Percentiles rank a stretch among this genome's conserved stretches.
Evolutionary conservation across 1,140 invertebrate genomes (phyloP).

Genomic region (Eumeta japonica): DNA sequence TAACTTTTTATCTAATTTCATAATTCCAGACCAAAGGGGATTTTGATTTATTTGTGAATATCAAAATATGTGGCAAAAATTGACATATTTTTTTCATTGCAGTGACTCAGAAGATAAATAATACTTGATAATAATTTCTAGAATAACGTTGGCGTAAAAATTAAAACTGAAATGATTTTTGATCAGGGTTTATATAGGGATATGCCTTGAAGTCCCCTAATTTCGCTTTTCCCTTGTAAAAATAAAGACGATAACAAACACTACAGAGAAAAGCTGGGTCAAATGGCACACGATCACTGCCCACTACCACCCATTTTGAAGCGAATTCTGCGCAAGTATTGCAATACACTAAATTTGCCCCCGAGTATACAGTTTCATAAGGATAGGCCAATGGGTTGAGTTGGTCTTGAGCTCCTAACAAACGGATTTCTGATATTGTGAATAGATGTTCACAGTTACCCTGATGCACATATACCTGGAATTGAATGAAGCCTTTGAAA

Average conservation of each 20-base stretch:
- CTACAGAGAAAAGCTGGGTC: slow-evolving; percentile 69
- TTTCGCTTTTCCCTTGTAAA: slow-evolving; percentile 63
- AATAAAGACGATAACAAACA: slow-evolving; percentile 63
- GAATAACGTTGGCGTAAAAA: no score
- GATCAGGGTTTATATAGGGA: no score
- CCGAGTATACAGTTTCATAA: slow-evolving; percentile 45
- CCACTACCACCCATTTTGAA: slow-evolving; percentile 62
- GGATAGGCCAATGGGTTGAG: slow-evolving; percentile 56
- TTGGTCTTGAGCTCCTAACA: slow-evolving; percentile 55
- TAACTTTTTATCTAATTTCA: no score
- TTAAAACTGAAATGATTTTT: no score
- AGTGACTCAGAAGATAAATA: no score
- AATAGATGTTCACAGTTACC: slow-evolving; percentile 88
- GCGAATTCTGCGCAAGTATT: slow-evolving; percentile 42
- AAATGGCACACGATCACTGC: slow-evolving; percentile 62
- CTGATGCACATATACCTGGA: slow-evolving; percentile 81
- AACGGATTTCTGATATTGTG: slow-evolving; percentile 69
- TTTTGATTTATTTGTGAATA: no score
- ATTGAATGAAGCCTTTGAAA: no score
- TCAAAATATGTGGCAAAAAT: no score
- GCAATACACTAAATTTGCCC: slow-evolving; percentile 36
- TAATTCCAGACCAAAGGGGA: no score
- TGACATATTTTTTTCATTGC: no score
- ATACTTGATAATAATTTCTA: no score
- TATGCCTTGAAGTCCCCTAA: slow-evolving; percentile 60